Evolutionary conservation across 1,140 invertebrate species (phyloP).

Genomic region (Penaeus indicus): DNA sequence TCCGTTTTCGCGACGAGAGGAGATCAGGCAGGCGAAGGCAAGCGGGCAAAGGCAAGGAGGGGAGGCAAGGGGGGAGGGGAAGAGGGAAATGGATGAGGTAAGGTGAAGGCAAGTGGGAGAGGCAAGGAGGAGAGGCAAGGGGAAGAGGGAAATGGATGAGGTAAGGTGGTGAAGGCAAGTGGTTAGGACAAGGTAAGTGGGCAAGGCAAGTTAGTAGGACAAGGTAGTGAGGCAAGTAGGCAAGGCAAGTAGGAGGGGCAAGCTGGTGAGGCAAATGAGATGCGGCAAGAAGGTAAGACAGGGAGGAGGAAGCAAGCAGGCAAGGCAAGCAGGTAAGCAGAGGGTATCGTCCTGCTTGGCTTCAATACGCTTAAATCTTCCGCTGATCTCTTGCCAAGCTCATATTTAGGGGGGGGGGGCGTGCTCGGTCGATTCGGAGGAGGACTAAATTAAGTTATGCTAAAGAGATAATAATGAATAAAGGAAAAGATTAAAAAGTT

Average conservation of each 20-base stretch:
- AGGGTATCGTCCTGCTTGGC: too few relatives aligned
- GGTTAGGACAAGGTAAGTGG: not conserved
- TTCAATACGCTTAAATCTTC: too few relatives aligned
- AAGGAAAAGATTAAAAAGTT: too few relatives aligned
- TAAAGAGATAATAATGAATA: too few relatives aligned
- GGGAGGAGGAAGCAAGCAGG: too few relatives aligned
- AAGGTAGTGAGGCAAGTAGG: constrained; percentile 26
- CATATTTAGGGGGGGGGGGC: too few relatives aligned
- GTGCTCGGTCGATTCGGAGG: too few relatives aligned
- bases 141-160: not conserved
- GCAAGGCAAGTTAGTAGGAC: not conserved
- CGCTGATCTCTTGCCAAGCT: too few relatives aligned
- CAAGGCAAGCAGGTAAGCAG: too few relatives aligned
- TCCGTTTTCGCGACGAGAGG: not conserved
- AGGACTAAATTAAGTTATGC: too few relatives aligned
- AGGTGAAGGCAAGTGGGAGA: not conserved
- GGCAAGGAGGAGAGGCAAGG: not conserved
- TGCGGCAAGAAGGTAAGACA: too few relatives aligned
- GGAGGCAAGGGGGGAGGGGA: not conserved
- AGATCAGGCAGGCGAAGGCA: not conserved
- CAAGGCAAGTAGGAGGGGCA: not conserved
- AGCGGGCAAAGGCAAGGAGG: not conserved
- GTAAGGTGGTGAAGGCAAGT: not conserved
- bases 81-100: not conserved
- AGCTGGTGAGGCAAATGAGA: too few relatives aligned